Base-by-base conservation (phyloP, 1,140 invertebrate genomes). In the Microplitis demolitor region DNA sequence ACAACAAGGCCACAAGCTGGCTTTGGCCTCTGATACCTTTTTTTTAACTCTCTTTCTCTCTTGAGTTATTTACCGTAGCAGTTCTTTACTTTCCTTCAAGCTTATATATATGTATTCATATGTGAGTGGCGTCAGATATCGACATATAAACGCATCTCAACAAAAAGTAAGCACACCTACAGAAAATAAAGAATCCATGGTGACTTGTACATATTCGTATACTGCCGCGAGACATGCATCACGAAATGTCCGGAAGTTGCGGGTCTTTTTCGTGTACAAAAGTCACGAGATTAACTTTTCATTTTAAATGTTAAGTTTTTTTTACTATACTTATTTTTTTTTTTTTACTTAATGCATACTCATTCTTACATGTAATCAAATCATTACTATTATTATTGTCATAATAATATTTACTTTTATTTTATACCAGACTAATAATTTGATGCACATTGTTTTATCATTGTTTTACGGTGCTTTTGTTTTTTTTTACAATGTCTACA, bases 1-100 rank as follows among this genome's bases (percentile, higher is more conserved):
- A 62, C 70, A 63, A 69, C 69, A 74, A 74, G 73, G 73, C 73
- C 73, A 45, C 53, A 37, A 39, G 34, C 71, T 72, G 64, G 71
- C 73, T 74, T 74, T 74, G 68, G 73, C 73, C 73, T 74, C 56
- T 71, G 63, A 53, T 53, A 33, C 66, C 72, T 67, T 70, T 74
- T 70, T 60, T 56, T 13, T 63, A 37, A n/a, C 50, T 24, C 35
- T 58, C 31, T 68, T 24, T 16, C 35, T n/a, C 35, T 45, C 51
- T 6, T 11, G 11, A 9, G 6, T 45, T 45, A 45, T 45, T 45
- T 45, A 45, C 39, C 39, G 39, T 45, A 45, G 6, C 39, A 11
- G 6, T 45, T 45, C 39, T 45, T 45, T 45, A 14, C 54, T 58
- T 39, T 60, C 34, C 50, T 68, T 60, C 54, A 24, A 58, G 35